Evolutionary conservation across 2,113 vertebrate species (phyloP).

Genomic region (Chinchilla lanigera): DNA sequence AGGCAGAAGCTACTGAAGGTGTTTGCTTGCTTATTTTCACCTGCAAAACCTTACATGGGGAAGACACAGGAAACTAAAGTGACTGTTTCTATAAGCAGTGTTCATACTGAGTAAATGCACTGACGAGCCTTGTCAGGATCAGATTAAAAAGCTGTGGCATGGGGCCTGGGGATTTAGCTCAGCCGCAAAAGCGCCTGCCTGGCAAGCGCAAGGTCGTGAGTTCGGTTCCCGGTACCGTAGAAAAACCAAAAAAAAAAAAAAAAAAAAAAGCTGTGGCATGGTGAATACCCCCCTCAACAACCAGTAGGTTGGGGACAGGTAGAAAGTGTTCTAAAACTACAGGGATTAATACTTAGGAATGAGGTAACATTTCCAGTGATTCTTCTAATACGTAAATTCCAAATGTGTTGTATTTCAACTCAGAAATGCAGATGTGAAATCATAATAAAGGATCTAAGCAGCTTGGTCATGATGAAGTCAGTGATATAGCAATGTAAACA

Average conservation of each 20-base stretch:
- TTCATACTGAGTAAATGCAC: constrained; percentile 3
- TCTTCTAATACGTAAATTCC: neutral
- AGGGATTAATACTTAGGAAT: neutral
- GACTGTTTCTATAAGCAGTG: neutral
- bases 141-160: neutral
- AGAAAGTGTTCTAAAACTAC: neutral
- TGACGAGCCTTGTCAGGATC: neutral
- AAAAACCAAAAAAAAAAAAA: too few species aligned
- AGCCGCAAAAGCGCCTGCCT: too few species aligned
- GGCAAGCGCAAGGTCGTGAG: too few species aligned
- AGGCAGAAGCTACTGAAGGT: neutral
- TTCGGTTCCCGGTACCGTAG: too few species aligned
- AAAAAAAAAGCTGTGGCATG: neutral
- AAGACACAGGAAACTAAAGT: neutral
- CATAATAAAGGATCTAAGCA: neutral
- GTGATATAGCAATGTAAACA: neutral
- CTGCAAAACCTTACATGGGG: neutral
- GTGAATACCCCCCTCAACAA: neutral
- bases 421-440: neutral
- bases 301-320: neutral
- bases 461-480: neutral
- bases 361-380: neutral
- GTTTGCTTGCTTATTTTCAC: constrained; percentile 18
- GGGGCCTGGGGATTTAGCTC: too few species aligned
- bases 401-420: neutral